Evolutionary conservation across 2,797 vertebrate genomes (phyloP).

Genomic region (Anguilla anguilla): DNA sequence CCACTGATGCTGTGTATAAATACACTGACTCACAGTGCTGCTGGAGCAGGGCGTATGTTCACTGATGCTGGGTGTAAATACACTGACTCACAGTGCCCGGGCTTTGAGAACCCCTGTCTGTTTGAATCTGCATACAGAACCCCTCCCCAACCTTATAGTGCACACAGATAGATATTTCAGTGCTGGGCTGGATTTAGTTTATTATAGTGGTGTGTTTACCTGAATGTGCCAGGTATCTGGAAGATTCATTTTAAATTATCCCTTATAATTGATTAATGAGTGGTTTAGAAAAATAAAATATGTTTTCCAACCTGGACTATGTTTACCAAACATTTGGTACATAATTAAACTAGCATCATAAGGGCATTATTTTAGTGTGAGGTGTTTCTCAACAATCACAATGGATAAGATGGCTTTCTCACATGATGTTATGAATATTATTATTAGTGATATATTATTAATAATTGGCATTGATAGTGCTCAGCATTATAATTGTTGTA

Average conservation of each 20-base stretch:
- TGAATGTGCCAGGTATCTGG: neutral
- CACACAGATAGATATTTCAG: neutral
- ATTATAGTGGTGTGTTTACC: neutral
- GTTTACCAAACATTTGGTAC: neutral
- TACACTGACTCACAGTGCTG: conserved; percentile 34
- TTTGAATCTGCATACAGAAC: neutral
- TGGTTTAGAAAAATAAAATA: neutral
- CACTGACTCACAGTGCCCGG: conserved; percentile 6
- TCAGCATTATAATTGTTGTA: too few species aligned
- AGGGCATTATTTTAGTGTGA: neutral
- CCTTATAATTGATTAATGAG: neutral
- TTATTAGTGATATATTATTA: neutral
- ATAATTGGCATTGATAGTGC: neutral
- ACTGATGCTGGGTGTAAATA: conserved; percentile 62
- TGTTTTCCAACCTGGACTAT: neutral
- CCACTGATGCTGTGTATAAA: conserved; percentile 62
- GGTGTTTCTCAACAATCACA: neutral
- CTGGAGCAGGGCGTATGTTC: conserved; percentile 65
- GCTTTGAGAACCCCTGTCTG: conserved; percentile 28
- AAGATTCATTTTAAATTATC: neutral
- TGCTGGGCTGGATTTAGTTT: neutral
- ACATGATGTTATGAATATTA: neutral
- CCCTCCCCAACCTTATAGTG: conserved; percentile 18
- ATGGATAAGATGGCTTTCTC: neutral
- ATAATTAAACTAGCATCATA: neutral